Conservation (phyloP, 2,113 vertebrate genomes). For the Dryoscopus gambensis region DNA sequence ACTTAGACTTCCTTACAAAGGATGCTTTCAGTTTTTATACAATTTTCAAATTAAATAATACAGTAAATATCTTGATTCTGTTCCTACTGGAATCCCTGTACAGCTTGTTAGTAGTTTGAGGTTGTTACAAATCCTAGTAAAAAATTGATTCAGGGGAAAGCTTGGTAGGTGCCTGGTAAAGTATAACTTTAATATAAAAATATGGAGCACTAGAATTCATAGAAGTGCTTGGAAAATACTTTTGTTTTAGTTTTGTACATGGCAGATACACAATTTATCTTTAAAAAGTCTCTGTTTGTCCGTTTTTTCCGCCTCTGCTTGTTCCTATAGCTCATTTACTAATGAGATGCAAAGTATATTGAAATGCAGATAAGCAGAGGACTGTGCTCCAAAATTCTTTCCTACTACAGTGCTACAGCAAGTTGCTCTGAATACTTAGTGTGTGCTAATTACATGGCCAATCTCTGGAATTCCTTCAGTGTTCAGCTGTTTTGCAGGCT, state of each 20-base stretch:
- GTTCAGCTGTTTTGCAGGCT: neutral
- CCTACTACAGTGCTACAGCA: neutral
- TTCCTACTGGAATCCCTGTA: neutral
- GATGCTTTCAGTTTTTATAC: neutral
- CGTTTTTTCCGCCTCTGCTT: neutral
- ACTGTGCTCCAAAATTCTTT: constrained; percentile 19
- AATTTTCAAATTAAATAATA: neutral
- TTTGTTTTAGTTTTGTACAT: neutral
- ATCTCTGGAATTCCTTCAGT: neutral
- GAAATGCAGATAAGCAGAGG: constrained; percentile 46
- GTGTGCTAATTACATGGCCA: constrained; percentile 25
- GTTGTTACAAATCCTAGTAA: neutral
- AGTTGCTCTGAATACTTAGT: constrained; percentile 31
- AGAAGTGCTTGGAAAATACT: neutral
- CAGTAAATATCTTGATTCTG: neutral
- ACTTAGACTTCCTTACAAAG: neutral
- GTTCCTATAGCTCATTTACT: neutral
- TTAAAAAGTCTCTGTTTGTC: neutral
- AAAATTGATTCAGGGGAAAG: neutral
- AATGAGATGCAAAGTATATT: neutral
- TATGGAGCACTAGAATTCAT: neutral
- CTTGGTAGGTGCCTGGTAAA: neutral
- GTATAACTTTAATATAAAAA: neutral
- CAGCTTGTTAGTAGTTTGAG: neutral
- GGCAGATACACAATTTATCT: neutral